Evolutionary conservation across 2,888 invertebrate species (phyloP), one percentile per base, ranked within the genome.

Genomic region (Phymatocera aterrima): DNA sequence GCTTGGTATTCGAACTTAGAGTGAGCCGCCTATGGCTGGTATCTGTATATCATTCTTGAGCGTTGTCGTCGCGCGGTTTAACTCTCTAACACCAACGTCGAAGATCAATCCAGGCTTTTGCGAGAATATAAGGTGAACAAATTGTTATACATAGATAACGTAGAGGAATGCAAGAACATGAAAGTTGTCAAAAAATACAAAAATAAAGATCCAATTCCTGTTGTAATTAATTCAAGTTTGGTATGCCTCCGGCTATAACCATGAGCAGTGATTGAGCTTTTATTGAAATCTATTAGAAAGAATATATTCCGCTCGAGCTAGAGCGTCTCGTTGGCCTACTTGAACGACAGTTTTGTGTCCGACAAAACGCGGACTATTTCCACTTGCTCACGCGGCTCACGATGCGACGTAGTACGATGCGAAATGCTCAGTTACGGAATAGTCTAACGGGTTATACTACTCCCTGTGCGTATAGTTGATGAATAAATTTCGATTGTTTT

Each of bases 1-100:
- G 96, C 96, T 96, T 96, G 96, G 95, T 94, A 96, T 95, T 95
- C 95, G 95, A 95, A 95, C 96, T 97, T 96, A 97, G 95, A 97
- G 97, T 96, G 95, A 93, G 91, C 93, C 93, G 94, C 92, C 92
- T 91, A 91, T 83, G 89, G 87, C 82, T 83, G 80, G 40, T 48
- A 8, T 51, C 61, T 54, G 31, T n/a, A 37, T 34, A 46, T 72
- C 31, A 31, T 34, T n/a, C n/a, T 72, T 10, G 40, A n/a, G n/a
- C n/a, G n/a, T 43, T 77, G 40, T 18, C 40, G 12, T 21, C 10
- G 61, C 61, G 34, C 8, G 61, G 37, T 40, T 68, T 68, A 40
- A 10, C 15, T 24, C 8, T 51, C 6, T 28, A 15, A 28, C 15
- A 68, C 12, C 77, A 43, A 61, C 21, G 37, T 51, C 60, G 51